Evolutionary conservation across 2,888 invertebrate species (phyloP), one percentile per base, ranked within the genome.

Genomic region (Nymphalis polychloros): DNA sequence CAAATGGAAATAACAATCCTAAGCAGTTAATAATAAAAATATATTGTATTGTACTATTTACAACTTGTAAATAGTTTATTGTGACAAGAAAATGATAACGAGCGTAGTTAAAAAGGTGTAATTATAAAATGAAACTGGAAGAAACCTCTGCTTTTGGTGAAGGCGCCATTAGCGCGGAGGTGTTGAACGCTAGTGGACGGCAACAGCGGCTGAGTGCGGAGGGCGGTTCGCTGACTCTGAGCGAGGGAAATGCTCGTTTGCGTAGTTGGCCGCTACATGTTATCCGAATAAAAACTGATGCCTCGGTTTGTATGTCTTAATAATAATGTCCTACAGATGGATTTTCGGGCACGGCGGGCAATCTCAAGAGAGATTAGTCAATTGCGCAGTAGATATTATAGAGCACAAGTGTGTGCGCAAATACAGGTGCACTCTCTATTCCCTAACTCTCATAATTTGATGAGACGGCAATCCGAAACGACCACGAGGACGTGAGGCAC

Each of bases 81-180:
- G 41, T 41, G 13, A 4, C 19, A 19, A 13, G 16, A 55, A 35
- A 20, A 7, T 31, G 49, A 3, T 35, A 59, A 31, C 35, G 17
- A 59, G 23, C 2, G n/a, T 17, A n/a, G 31, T 6, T 17, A 16
- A 31, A 19, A 46, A 62, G 46, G 65, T 46, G 59, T 55, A 52
- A 70, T 4, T 50, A 46, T 23, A 78, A 20, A 35, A 87, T 87
- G 86, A 87, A 84, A 75, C 78, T 82, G 52, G 87, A 87, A 74
- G 69, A 80, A 74, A 48, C 83, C 80, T 19, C 76, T 79, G 59
- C 31, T 19, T n/a, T 17, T 35, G 69, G 69, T 31, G 74, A 73
- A 16, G 35, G 53, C 20, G 50, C 68, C 48, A 20, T 72, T 35
- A 65, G 52, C 31, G 70, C 69, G 5, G 73, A 70, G 8, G 68